These are phyloP conservation scores for Dasysyrphus albostriatus DNA, from an alignment of 2,888 invertebrate genomes.

Conservation along the genomic window DNA sequence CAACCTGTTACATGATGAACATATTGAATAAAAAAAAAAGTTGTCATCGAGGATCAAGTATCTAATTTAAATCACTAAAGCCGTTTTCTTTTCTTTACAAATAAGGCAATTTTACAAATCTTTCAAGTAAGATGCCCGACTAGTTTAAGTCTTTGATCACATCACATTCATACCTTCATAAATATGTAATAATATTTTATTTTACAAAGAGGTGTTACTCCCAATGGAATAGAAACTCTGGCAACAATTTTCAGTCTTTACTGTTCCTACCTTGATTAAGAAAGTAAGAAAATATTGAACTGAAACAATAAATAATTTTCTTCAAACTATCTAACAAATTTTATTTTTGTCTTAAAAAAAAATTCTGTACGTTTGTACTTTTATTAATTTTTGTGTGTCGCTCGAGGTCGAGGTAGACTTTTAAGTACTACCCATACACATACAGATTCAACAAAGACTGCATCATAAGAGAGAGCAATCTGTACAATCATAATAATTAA, in stretches of 20 bases:
- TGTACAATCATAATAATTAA: slow-evolving; percentile 36
- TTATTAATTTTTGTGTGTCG: not conserved
- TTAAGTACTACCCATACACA: not conserved
- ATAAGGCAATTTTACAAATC: slow-evolving; percentile 5
- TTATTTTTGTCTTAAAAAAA: not conserved
- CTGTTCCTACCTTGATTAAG: not conserved
- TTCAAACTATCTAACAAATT: not conserved
- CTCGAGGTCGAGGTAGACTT: not conserved
- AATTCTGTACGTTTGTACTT: not conserved
- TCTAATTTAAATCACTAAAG: slow-evolving; percentile 6
- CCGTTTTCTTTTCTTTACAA: slow-evolving; percentile 8
- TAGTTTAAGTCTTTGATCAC: not conserved
- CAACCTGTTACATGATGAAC: not conserved
- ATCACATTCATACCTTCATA: not conserved
- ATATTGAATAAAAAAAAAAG: not conserved
- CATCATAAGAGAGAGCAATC: slow-evolving; percentile 41
- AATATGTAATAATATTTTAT: not conserved
- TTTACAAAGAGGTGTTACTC: not conserved
- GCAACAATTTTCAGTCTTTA: too few relatives aligned
- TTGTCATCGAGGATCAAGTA: not conserved
- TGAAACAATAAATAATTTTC: too few relatives aligned
- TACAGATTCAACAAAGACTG: slow-evolving; percentile 32
- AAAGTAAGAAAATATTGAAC: not conserved
- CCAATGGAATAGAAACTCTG: not conserved
- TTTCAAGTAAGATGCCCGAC: not conserved